Conservation (phyloP, 1,140 invertebrate genomes). For the Sogatella furcifera region DNA sequence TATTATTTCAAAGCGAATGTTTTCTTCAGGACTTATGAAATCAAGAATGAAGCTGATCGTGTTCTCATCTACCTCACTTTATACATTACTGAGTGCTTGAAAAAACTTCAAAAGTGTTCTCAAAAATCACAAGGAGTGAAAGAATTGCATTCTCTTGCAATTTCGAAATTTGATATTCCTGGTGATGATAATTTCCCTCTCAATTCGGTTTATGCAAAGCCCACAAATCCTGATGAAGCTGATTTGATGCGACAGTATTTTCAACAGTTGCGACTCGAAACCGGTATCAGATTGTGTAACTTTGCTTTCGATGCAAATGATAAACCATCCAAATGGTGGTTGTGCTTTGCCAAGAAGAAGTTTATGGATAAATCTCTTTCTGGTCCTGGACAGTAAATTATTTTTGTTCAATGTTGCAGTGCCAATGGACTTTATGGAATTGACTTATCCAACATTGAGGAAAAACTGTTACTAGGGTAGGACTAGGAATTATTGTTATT, state of each 20-base stretch:
- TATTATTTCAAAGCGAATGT: conserved; percentile 98
- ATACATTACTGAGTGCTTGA: conserved; percentile 98
- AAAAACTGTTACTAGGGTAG: no score
- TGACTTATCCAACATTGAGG: no score
- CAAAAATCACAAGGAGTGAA: conserved; percentile 82
- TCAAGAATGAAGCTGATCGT: conserved; percentile 92
- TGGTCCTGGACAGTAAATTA: conserved; percentile 55
- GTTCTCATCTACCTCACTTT: conserved; percentile 96
- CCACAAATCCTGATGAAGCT: conserved; percentile 61
- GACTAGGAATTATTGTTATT: no score
- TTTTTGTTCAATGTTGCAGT: not conserved
- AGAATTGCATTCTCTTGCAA: conserved; percentile 93
- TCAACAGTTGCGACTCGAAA: conserved; percentile 90
- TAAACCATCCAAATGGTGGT: conserved; percentile 98
- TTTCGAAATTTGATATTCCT: conserved; percentile 93
- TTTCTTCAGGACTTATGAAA: conserved; percentile 97
- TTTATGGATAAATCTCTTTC: conserved; percentile 99
- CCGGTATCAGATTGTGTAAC: conserved; percentile 79
- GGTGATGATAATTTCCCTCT: conserved; percentile 94
- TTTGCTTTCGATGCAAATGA: conserved; percentile 87
- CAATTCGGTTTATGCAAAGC: conserved; percentile 92
- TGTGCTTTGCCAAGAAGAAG: conserved; percentile 97
- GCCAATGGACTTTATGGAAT: no score
- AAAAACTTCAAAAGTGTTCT: conserved; percentile 83
- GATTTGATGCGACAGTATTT: conserved; percentile 87